Evolutionary conservation across 2,888 invertebrate genomes (phyloP), one percentile per base, ranked within the genome.

Genomic region (Bombylius discolor): DNA sequence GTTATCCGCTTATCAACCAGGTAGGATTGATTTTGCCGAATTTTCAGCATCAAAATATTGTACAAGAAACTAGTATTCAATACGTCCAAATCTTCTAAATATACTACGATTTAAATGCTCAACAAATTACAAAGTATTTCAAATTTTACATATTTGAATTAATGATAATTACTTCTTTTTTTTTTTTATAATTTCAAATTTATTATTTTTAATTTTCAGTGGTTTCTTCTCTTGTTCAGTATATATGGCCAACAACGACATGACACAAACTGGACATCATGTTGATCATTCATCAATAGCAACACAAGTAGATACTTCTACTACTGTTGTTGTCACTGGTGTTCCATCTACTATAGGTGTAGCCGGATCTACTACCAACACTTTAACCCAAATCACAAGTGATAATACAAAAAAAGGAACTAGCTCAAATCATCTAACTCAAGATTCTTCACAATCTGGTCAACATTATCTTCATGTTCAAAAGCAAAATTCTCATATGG

Each of bases 91-190:
- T 53, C 51, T 44, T 23, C 9, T 57, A 56, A 47, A 59, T 62
- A 49, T 63, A 62, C 56, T 63, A 59, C 59, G 63, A 63, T 59
- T 54, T 63, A 56, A 63, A 61, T 57, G 55, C 60, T 23, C 60
- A 59, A 51, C 59, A 57, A 53, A 59, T 56, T 46, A 56, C 61
- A 55, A 61, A 61, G 62, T 62, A 60, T 50, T 36, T 14, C 39
- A 49, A 3, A 49, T 32, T 49, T 49, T 23, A 23, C 8, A 8
- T 49, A 14, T 49, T 11, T 6, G 13, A 23, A 13, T 8, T 49
- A 32, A 13, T 49, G 5, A 49, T 32, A 48, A 13, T 32, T 12
- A 3, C 3, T 13, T n/a, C 5, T 50, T 9, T 36, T 9, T 34
- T 8, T 33, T 50, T 5, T 50, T 33, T 36, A n/a, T n/a, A 13